phyloP scores from a whole-genome alignment of 2,797 vertebrate species.

The Crypturellus tataupa region DNA sequence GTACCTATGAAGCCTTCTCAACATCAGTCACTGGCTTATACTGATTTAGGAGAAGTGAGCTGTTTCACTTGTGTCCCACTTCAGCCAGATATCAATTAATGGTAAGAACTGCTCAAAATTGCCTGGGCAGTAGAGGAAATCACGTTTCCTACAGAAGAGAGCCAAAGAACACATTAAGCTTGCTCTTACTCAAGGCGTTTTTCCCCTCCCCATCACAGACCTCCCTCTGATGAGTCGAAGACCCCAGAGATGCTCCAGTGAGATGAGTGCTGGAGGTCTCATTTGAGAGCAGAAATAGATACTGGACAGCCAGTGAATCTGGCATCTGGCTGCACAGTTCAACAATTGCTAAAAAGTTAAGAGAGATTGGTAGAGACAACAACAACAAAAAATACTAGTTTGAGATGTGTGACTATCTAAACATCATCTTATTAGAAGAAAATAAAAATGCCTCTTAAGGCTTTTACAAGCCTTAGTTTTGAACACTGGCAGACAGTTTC shows the following conservation, averaged over 20 bases:
- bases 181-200: no score
- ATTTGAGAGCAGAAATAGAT: background rate
- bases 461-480: background rate
- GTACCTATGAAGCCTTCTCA: background rate
- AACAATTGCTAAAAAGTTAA: background rate
- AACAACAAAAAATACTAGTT: background rate
- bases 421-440: background rate
- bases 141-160: background rate
- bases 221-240: background rate
- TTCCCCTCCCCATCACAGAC: fast-evolving
- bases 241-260: background rate
- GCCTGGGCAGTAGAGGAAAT: background rate
- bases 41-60: fast-evolving
- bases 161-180: background rate
- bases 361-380: background rate
- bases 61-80: background rate
- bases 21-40: background rate
- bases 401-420: background rate
- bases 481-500: background rate
- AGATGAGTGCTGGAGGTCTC: background rate
- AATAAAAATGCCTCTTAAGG: background rate
- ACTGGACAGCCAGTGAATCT: background rate
- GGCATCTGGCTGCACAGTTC: background rate
- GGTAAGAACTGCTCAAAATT: background rate
- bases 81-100: background rate